Base-by-base conservation (phyloP, 2,797 vertebrate genomes). In the Adrianichthys oophorus region DNA sequence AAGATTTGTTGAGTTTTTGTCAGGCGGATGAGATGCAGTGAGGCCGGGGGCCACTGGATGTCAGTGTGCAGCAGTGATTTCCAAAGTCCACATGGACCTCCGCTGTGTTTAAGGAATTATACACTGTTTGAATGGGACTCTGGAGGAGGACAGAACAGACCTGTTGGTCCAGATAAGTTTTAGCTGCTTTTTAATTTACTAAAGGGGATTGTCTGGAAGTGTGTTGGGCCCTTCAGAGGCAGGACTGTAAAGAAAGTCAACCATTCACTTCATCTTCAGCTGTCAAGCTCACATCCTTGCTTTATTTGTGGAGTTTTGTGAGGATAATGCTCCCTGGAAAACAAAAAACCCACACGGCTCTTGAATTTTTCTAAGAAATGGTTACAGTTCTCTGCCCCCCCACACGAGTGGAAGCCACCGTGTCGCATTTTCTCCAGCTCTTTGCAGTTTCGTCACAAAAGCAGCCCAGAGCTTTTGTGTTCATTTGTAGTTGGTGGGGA, bases 111-210 rank as follows among this genome's bases (percentile, higher is more conserved):
- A 67, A 70, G 59, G 48, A 66, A 57, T 67, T 52, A 68, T 51
- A 70, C 52, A 41, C 18, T 49, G 65, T 57, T 70, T 61, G 57
- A 54, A 70, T 40, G 58, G 45, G 50, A 56, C 49, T 74, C 45
- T 12, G 55, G 57, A 42, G 53, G 59, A 18, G 6, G 47, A 45
- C 49, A 7, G 56, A 29, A 43, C 49, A 49, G 55, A 62, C 55
- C 54, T 47, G 48, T 62, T 70, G 40, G 40, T 52, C 6, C 45
- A 48, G 59, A 54, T 50, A 48, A 72, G 51, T 52, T 48, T 50
- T n/a, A 45, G 43, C 46, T 56, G 67, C 48, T 55, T 62, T 84
- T 83, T 78, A 48, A 88, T 86, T 78, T 79, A 66, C 66, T 71
- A 66, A 79, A 79, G 79, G 70, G 71, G 32, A 68, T 45, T 62